Evolutionary conservation across 2,888 invertebrate genomes (phyloP), one percentile per base, ranked within the genome.

Genomic region (Kryphioiulus occultus): DNA sequence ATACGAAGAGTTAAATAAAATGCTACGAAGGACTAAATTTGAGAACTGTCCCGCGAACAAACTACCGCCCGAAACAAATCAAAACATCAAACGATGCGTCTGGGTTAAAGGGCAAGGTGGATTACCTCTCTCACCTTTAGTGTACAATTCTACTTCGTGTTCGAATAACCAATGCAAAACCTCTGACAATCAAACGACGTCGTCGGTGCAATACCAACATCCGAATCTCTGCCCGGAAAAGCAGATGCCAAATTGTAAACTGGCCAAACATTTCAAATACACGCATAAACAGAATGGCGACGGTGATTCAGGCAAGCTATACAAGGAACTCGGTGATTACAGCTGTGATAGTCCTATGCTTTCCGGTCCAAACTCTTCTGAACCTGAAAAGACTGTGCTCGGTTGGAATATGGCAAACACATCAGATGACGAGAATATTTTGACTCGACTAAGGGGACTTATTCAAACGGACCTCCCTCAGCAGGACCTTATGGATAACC

Each of bases 101-200:
- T 86, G 86, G 86, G 68, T 32, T 35, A 86, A 59, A 86, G 86
- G 86, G 19, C 86, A 35, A 22, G 83, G 87, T 83, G 83, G 87
- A 19, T n/a, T 87, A 42, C 87, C 87, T 39, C 30, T 87, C 30
- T 87, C 87, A 22, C 83, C 87, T 35, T 44, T 87, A 26, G 87
- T 82, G 86, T 39, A 86, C 59, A 78, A 86, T 59, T 86, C 47
- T 32, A 86, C 53, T 47, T 86, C 59, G 35, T 32, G 32, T 86
- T 17, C 53, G n/a, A 30, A 68, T 68, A 86, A 35, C 35, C 86
- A 39, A 86, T n/a, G 35, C 42, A 35, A 35, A 35, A 84, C 84
- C 0, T 35, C 84, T 84, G 39, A 35, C 39, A 42, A 84, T 84
- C 42, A 42, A n/a, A 84, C 22, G 17, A 84, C 30, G 35, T 42